phyloP scores from a whole-genome alignment of 2,797 vertebrate genomes.

The Echeneis naucrates region DNA sequence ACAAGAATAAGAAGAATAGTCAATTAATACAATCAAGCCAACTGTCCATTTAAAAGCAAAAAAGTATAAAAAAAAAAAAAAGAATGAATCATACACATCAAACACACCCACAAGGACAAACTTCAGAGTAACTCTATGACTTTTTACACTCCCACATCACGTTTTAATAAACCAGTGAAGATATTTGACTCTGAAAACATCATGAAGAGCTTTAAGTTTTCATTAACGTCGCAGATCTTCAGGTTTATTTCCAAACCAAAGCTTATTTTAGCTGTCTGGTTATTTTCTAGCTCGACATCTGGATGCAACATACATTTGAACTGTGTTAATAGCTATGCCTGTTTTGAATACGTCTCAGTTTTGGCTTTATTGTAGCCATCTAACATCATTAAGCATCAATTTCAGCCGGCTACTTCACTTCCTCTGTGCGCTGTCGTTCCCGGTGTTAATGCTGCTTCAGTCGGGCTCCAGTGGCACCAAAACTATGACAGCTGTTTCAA shows the following conservation, averaged over 20 bases:
- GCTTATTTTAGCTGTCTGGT: background rate
- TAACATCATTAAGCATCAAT: constrained; percentile 51
- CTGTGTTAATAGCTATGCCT: constrained; percentile 8
- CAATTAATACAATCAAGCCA: no score
- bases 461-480: constrained; percentile 23
- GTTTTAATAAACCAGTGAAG: background rate
- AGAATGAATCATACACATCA: background rate
- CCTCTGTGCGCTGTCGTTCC: constrained; percentile 23
- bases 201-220: constrained; percentile 15
- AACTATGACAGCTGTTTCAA: constrained; percentile 20
- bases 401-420: constrained; percentile 48
- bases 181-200: constrained; percentile 16
- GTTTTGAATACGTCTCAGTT: constrained; percentile 28
- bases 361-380: constrained; percentile 33
- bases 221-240: background rate
- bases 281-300: background rate
- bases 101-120: background rate
- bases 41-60: no score
- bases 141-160: no score
- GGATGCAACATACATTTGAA: background rate
- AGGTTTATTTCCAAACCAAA: background rate
- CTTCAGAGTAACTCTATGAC: no score
- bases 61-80: no score
- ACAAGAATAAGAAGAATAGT: background rate
- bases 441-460: constrained; percentile 32